Evolutionary conservation across 2,113 vertebrate species (phyloP).

Genomic region (Apteryx mantelli): DNA sequence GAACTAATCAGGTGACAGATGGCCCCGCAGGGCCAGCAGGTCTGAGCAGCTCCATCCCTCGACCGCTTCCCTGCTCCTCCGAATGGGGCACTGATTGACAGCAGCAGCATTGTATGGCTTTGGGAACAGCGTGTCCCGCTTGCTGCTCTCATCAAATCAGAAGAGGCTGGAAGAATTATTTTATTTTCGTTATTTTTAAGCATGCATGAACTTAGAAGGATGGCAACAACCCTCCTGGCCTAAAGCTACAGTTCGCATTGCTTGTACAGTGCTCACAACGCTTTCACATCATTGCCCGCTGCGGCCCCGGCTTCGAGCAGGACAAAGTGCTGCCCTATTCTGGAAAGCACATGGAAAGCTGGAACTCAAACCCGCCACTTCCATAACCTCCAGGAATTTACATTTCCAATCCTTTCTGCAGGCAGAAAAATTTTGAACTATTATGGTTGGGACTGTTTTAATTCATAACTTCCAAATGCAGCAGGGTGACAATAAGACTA

Average conservation of each 20-base stretch:
- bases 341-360: accelerated
- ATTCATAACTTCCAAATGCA: neutral
- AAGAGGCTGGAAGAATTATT: neutral
- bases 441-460: neutral
- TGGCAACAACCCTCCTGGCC: neutral
- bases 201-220: accelerated
- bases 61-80: neutral
- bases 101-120: neutral
- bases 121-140: neutral
- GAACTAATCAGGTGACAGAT: neutral
- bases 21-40: accelerated
- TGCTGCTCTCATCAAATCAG: no score
- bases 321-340: neutral
- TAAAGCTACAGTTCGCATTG: neutral
- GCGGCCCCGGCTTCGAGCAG: neutral
- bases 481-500: neutral
- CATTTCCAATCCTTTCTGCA: neutral
- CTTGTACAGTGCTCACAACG: neutral
- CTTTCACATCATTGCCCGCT: accelerated
- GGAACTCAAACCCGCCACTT: no score
- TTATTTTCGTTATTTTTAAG: neutral
- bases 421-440: neutral
- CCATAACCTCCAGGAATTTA: no score
- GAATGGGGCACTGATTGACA: neutral
- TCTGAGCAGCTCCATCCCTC: neutral